Evolutionary conservation across 2,797 vertebrate genomes (phyloP).

Genomic region (Rallus crepitans): DNA sequence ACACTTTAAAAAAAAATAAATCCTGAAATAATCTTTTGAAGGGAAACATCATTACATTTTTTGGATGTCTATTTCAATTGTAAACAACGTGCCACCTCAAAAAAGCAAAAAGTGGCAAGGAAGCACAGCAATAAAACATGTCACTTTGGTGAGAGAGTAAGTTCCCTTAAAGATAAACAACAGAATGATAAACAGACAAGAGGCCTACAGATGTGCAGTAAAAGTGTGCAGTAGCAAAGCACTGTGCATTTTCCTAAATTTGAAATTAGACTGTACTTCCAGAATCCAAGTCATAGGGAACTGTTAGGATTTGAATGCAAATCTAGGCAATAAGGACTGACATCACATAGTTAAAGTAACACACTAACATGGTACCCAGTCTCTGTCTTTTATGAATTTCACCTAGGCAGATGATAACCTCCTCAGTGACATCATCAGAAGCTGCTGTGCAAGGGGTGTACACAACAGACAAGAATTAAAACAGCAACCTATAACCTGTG

Average conservation of each 20-base stretch:
- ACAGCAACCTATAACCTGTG: neutral
- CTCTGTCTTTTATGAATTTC: neutral
- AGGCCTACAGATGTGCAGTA: neutral
- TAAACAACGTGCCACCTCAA: neutral
- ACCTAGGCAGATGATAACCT: neutral
- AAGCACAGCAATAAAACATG: neutral
- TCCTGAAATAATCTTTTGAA: neutral
- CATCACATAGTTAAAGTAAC: neutral
- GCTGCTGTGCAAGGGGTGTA: neutral
- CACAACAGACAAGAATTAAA: neutral
- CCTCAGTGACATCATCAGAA: neutral
- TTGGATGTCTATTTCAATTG: neutral
- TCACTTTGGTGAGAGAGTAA: neutral
- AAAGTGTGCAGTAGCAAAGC: fast-evolving
- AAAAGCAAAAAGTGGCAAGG: neutral
- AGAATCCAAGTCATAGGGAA: neutral
- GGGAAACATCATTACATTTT: neutral
- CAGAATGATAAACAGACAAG: neutral
- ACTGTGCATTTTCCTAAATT: neutral
- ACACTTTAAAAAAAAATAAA: neutral
- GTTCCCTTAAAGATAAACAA: neutral
- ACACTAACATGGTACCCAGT: neutral
- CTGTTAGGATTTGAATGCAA: neutral
- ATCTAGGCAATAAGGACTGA: neutral
- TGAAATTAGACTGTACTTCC: neutral